Evolutionary conservation across 2,888 invertebrate genomes (phyloP), one percentile per base, ranked within the genome.

Genomic region (Spodoptera picta): DNA sequence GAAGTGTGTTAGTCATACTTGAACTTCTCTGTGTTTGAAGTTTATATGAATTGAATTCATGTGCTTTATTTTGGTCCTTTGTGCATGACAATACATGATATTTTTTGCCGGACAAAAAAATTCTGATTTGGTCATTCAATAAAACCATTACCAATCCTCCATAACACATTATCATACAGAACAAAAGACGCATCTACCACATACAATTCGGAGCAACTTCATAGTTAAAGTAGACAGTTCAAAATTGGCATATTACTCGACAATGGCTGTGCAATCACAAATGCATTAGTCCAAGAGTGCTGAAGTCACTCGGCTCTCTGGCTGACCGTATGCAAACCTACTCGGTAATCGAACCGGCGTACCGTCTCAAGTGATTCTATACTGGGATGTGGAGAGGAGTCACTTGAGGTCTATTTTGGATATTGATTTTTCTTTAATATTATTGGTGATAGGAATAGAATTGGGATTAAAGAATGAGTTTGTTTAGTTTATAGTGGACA

Each of bases 241-340:
- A 66, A 79, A 80, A 75, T 73, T 79, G 80, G 68, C 69, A 70
- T 75, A 75, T 75, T 75, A 74, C 72, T 27, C 57, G 56, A 69
- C 84, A 83, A 83, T 85, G 73, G 85, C 77, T 79, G 70, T 86
- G 89, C 91, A 87, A 90, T 89, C 87, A 77, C 87, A 90, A 87
- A 90, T 83, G 90, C 90, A 91, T 90, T 91, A 90, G 88, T 80
- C 83, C 83, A 80, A 83, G 82, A 77, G 60, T 74, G 63, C 64
- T 52, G 73, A 66, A 82, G 81, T 68, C 76, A 68, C 68, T 51
- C 65, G 52, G 54, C 49, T 58, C 52, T 68, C 65, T 61, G 24
- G 60, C 71, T 69, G 72, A 77, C 78, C 82, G 75, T 82, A 84
- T 81, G 84, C 85, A 82, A 83, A 84, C 84, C 77, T 65, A 73